A percentile compares a stretch with the other conserved stretches of the same genome.
These are phyloP conservation scores for Synanthedon tipuliformis DNA, from an alignment of 2,888 invertebrate species.

Conservation along the genomic window DNA sequence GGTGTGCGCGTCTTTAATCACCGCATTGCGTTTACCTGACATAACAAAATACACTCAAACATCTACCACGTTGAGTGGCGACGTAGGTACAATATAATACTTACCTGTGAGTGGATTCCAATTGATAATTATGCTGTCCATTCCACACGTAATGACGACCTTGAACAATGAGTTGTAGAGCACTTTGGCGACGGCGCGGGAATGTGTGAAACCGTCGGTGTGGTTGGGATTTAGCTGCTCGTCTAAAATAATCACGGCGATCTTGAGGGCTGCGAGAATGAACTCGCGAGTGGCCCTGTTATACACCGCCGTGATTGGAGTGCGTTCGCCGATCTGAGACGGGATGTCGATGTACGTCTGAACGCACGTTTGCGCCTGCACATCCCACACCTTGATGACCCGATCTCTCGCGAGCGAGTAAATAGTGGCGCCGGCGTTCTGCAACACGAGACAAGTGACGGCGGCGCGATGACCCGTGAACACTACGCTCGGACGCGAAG, in stretches of 20 bases:
- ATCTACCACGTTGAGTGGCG: too few species aligned
- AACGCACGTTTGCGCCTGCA: constrained; percentile 73
- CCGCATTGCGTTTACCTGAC: constrained; percentile 73
- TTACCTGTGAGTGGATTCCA: constrained; percentile 81
- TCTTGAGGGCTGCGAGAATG: constrained; percentile 73
- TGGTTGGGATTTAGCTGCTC: constrained; percentile 74
- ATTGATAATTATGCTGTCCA: constrained; percentile 83
- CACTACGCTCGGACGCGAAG: constrained; percentile 71
- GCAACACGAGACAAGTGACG: constrained; percentile 75
- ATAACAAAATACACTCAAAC: background rate
- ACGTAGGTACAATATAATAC: background rate
- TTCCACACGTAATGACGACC: constrained; percentile 79
- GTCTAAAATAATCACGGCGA: constrained; percentile 75
- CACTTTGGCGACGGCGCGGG: constrained; percentile 76
- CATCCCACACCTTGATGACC: constrained; percentile 81
- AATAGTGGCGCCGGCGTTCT: constrained; percentile 73
- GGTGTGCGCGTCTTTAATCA: constrained; percentile 79
- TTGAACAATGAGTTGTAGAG: constrained; percentile 83
- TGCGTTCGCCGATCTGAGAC: constrained; percentile 71
- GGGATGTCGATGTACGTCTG: constrained; percentile 78
- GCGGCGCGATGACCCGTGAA: constrained; percentile 78
- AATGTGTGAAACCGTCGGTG: constrained; percentile 80
- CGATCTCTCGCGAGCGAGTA: constrained; percentile 81
- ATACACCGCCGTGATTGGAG: constrained; percentile 72
- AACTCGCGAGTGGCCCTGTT: constrained; percentile 75